A percentile compares a stretch with the other conserved stretches of the same genome.
phyloP scores from a whole-genome alignment of 2,888 invertebrate species.

The Nymphalis urticae region DNA sequence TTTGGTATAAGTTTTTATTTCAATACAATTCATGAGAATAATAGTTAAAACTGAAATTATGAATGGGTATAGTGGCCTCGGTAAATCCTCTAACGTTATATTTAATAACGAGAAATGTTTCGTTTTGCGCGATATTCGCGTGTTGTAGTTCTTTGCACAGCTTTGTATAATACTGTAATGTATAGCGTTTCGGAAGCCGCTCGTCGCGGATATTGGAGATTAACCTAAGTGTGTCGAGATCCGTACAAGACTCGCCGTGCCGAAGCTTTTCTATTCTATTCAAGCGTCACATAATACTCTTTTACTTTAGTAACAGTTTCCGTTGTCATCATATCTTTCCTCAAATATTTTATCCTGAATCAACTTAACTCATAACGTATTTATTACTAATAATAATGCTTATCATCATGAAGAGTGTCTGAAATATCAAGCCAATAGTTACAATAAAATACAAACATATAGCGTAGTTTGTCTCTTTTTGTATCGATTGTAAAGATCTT shows the following conservation, averaged over 20 bases:
- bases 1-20: neutral
- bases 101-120: slow-evolving; percentile 1
- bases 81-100: neutral
- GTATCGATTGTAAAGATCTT: no score
- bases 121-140: neutral
- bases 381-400: neutral
- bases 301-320: slow-evolving; percentile 63
- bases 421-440: no score
- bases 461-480: no score
- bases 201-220: slow-evolving; percentile 74
- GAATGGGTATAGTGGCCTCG: no score
- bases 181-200: slow-evolving; percentile 59
- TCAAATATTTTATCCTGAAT: slow-evolving; percentile 38
- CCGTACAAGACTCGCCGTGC: slow-evolving; percentile 63
- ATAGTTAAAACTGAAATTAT: no score
- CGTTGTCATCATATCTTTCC: slow-evolving; percentile 46
- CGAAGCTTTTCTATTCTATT: slow-evolving; percentile 58
- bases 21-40: no score
- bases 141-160: slow-evolving; percentile 15
- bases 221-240: slow-evolving; percentile 73
- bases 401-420: neutral
- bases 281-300: slow-evolving; percentile 58
- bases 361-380: neutral
- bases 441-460: neutral
- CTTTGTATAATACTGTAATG: slow-evolving; percentile 42